A percentile compares a stretch with the other conserved stretches of the same genome.
These are phyloP conservation scores for Lutraria rhynchaena DNA, from an alignment of 1,140 invertebrate genomes.

Conservation along the genomic window DNA sequence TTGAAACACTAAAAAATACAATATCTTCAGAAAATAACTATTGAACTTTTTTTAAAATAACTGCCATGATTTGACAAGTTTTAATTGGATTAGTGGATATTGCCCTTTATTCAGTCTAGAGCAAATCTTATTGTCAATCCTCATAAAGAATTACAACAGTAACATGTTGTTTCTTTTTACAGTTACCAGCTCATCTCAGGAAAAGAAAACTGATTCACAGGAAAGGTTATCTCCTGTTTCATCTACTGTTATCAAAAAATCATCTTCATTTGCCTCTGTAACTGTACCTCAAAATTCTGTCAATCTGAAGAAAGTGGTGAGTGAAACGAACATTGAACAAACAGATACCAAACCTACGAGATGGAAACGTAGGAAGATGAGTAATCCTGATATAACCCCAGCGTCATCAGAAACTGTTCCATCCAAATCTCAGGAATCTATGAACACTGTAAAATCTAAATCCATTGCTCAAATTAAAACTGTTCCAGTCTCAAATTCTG, in stretches of 20 bases:
- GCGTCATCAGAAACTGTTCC: neutral
- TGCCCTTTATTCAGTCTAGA: neutral
- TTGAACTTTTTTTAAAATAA: no score
- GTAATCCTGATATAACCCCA: neutral
- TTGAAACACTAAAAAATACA: no score
- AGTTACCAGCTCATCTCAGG: slow-evolving; percentile 1
- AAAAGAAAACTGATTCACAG: neutral
- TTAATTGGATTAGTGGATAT: neutral
- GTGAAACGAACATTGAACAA: slow-evolving; percentile 1
- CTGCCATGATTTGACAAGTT: no score
- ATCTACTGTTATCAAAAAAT: neutral
- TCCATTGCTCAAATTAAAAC: neutral
- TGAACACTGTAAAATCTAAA: neutral
- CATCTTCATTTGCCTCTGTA: neutral
- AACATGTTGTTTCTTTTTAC: neutral
- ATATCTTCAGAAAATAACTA: no score
- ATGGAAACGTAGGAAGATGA: slow-evolving; percentile 38
- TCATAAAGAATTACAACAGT: no score
- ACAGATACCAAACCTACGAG: slow-evolving; percentile 14
- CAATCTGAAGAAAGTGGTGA: neutral
- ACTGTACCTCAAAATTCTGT: slow-evolving; percentile 8
- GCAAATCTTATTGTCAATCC: no score
- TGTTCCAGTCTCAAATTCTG: neutral
- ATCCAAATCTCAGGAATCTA: slow-evolving; percentile 13
- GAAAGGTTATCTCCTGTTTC: slow-evolving; percentile 18